A percentile compares a stretch with the other conserved stretches of the same genome.
These are phyloP conservation scores for Xyliphius kryptos DNA, from an alignment of 2,113 vertebrate species.

Conservation along the genomic window DNA sequence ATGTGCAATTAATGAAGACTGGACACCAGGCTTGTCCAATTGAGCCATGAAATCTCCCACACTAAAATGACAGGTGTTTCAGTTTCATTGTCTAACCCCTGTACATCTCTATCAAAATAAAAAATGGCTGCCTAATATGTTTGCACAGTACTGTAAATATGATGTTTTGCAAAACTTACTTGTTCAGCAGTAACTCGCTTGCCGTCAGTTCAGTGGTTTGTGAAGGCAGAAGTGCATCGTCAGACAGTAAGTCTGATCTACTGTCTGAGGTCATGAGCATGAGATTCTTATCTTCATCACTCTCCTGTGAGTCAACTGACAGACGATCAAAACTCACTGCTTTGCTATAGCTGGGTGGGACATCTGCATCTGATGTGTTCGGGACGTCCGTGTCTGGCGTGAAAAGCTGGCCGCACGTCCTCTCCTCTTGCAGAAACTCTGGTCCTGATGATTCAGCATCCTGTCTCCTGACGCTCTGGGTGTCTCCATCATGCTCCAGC, in stretches of 20 bases:
- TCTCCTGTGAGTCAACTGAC: slow-evolving; percentile 79
- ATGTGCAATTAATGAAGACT: too few relatives aligned
- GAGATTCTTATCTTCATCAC: slow-evolving; percentile 68
- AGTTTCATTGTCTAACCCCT: too few relatives aligned
- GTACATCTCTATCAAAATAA: too few relatives aligned
- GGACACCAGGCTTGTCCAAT: too few relatives aligned
- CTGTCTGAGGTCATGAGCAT: slow-evolving; percentile 86
- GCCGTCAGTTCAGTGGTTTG: slow-evolving; percentile 87
- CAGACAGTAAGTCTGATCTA: slow-evolving; percentile 58
- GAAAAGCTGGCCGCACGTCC: slow-evolving; percentile 49
- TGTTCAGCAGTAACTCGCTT: slow-evolving; percentile 92
- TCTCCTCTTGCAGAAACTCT: slow-evolving; percentile 55
- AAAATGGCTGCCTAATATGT: too few relatives aligned
- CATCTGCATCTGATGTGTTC: slow-evolving; percentile 72
- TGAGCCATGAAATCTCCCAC: too few relatives aligned
- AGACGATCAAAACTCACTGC: slow-evolving; percentile 90
- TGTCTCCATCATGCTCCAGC: background rate
- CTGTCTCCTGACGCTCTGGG: background rate
- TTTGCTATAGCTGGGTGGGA: slow-evolving; percentile 95
- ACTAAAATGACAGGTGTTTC: too few relatives aligned
- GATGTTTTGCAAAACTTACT: too few relatives aligned
- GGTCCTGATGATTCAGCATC: slow-evolving; percentile 44
- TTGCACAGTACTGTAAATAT: too few relatives aligned
- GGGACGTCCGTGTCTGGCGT: slow-evolving; percentile 77
- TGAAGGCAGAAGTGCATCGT: slow-evolving; percentile 71